Percentiles rank a stretch among this genome's conserved stretches.
These are phyloP conservation scores for Nesoenas mayeri DNA, from an alignment of 2,113 vertebrate species.

Conservation along the genomic window DNA sequence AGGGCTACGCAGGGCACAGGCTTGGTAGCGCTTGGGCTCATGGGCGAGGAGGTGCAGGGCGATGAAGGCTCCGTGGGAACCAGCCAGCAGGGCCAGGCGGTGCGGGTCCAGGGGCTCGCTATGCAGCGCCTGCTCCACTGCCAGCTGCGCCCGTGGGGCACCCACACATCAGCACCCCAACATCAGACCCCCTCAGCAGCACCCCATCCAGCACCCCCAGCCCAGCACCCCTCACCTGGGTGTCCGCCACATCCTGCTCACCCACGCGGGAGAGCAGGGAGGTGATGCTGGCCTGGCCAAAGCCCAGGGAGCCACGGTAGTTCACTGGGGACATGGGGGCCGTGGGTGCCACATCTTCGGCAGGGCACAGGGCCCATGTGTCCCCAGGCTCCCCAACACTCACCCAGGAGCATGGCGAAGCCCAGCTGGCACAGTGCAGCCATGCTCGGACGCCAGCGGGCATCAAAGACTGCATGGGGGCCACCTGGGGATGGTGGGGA, in stretches of 20 bases:
- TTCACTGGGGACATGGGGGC: slow-evolving; percentile 75
- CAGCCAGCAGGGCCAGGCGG: slow-evolving; percentile 79
- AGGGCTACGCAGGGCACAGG: slow-evolving; percentile 80
- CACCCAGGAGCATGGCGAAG: slow-evolving; percentile 83
- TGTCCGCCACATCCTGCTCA: slow-evolving; percentile 84
- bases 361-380: rapidly evolving
- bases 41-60: slow-evolving; percentile 81
- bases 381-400: neutral
- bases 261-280: slow-evolving; percentile 82
- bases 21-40: slow-evolving; percentile 80
- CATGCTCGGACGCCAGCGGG: slow-evolving; percentile 79
- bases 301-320: slow-evolving; percentile 85
- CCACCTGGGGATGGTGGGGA: slow-evolving; percentile 69
- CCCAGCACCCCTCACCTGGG: slow-evolving; percentile 73
- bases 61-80: slow-evolving; percentile 86
- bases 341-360: rapidly evolving
- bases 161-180: neutral
- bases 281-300: slow-evolving; percentile 82
- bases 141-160: neutral
- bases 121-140: slow-evolving; percentile 54
- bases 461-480: slow-evolving; percentile 80
- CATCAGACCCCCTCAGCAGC: rapidly evolving
- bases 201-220: too few species aligned
- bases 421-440: slow-evolving; percentile 77
- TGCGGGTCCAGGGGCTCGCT: slow-evolving; percentile 71